These are phyloP conservation scores for Elgonia sp. DNA, from an alignment of 2,888 invertebrate species.

Conservation along the genomic window DNA sequence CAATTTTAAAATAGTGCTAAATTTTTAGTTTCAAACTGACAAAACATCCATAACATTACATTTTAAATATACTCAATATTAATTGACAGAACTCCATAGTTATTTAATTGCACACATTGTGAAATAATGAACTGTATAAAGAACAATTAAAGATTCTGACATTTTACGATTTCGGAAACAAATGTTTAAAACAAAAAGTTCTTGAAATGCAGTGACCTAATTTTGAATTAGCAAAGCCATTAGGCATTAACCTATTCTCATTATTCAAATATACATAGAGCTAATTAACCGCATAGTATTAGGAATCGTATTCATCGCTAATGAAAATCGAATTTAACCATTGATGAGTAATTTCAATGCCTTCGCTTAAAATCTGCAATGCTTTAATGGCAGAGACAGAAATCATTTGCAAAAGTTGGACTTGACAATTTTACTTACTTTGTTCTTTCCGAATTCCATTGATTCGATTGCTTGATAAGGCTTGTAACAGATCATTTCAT, in stretches of 20 bases:
- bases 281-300: conserved; percentile 83
- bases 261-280: conserved; percentile 83
- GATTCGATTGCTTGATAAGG: conserved; percentile 93
- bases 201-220: conserved; percentile 79
- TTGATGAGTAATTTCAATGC: conserved; percentile 68
- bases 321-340: conserved; percentile 77
- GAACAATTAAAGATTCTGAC: conserved; percentile 41
- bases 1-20: no score
- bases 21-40: no score
- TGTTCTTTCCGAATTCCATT: conserved; percentile 93
- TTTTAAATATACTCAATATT: conserved; percentile 27
- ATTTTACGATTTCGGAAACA: conserved; percentile 61
- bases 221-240: conserved; percentile 79
- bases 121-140: conserved; percentile 8
- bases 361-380: conserved; percentile 53
- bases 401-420: conserved; percentile 24
- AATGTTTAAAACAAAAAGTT: conserved; percentile 63
- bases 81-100: conserved; percentile 10
- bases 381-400: conserved; percentile 49
- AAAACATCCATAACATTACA: neutral
- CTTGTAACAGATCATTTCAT: conserved; percentile 95
- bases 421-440: conserved; percentile 86
- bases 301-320: conserved; percentile 78
- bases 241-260: conserved; percentile 81
- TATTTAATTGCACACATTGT: conserved; percentile 41